Conservation (phyloP, 2,888 invertebrate species). For the Epistrophe eligans region DNA sequence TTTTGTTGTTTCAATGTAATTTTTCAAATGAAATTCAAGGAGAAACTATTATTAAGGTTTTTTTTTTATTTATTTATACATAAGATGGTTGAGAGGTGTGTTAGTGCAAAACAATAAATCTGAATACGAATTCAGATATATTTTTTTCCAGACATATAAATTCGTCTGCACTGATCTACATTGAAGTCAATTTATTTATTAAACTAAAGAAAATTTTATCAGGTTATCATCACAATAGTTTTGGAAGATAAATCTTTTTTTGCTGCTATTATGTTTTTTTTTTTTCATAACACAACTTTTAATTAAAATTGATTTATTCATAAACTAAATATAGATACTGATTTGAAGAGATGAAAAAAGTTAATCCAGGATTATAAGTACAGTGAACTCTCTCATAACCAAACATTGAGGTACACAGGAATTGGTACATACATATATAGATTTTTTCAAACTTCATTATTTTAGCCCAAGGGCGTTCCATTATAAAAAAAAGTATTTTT, state of each 20-base stretch:
- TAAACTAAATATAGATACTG: no score
- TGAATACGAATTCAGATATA: conserved; percentile 19
- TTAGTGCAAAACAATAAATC: conserved; percentile 30
- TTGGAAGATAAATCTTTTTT: neutral
- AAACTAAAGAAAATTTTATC: neutral
- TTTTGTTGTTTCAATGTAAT: conserved; percentile 79
- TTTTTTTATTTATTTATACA: conserved; percentile 22
- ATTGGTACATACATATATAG: no score
- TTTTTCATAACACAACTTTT: no score
- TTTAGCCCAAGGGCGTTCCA: no score
- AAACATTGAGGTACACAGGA: no score
- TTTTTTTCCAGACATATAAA: conserved; percentile 2
- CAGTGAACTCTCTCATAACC: no score
- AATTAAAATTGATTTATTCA: no score
- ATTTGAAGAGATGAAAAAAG: no score
- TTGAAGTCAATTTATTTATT: conserved; percentile 38
- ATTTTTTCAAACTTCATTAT: no score
- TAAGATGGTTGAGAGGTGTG: neutral
- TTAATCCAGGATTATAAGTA: no score
- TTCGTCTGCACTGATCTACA: conserved; percentile 26
- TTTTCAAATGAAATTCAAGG: conserved; percentile 77
- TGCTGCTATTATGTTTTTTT: no score
- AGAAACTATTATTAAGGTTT: conserved; percentile 62
- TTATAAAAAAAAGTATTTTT: no score
- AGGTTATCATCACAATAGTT: neutral